Evolutionary conservation across 1,140 invertebrate species (phyloP).

Genomic region (Drosophila paulistorum): DNA sequence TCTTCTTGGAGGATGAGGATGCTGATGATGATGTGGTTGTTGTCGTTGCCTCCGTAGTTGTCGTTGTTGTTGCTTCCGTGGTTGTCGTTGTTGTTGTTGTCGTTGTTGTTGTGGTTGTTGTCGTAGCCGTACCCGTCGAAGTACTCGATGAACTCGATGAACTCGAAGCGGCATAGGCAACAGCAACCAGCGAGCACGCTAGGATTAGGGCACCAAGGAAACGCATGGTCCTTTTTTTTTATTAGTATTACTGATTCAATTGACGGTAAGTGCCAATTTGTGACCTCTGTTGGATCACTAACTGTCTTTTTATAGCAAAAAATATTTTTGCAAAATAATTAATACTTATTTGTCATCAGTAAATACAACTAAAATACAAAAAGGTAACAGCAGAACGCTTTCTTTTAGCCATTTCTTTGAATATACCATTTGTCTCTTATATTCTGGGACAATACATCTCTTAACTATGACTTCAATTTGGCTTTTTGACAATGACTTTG

Average conservation of each 20-base stretch:
- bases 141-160: neutral
- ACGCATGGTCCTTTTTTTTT: neutral
- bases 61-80: neutral
- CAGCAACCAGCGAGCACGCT: neutral
- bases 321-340: neutral
- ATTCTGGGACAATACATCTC: neutral
- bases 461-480: too few relatives aligned
- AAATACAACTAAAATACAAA: neutral
- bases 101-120: neutral
- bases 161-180: neutral
- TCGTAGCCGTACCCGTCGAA: neutral
- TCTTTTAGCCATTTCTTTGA: slow-evolving; percentile 4
- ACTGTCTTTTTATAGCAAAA: slow-evolving; percentile 7
- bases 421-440: slow-evolving; percentile 5
- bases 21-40: neutral
- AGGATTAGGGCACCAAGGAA: neutral
- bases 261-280: slow-evolving; percentile 4
- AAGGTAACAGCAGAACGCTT: neutral
- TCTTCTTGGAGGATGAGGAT: neutral
- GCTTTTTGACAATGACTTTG: too few relatives aligned
- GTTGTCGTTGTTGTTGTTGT: neutral
- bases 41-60: neutral
- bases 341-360: neutral
- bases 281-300: neutral
- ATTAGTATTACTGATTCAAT: neutral